Evolutionary conservation across 2,797 vertebrate genomes (phyloP), one percentile per base, ranked within the genome.

Genomic region (Tapera naevia): DNA sequence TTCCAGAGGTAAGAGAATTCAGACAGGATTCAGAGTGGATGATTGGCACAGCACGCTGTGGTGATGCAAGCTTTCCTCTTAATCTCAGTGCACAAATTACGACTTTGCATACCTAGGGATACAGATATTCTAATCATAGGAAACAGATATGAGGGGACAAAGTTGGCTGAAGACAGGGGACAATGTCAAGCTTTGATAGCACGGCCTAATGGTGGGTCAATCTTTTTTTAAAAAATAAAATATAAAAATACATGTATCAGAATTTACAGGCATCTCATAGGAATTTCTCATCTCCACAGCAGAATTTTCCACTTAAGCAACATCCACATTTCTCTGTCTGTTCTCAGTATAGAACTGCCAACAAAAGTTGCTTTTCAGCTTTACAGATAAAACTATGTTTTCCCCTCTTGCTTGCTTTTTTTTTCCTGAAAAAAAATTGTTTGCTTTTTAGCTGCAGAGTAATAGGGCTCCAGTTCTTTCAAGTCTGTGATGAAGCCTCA

Each of bases 281-380:
- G 54, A 84, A 61, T 57, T 56, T 87, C 69, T 80, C 17, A 8
- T 57, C 35, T 74, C 46, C 71, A 41, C 66, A 72, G 56, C 69
- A 94, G 80, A 86, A 84, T 84, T 88, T 64, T 73, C 62, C 79
- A 82, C 73, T 79, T 89, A 7, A 83, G 80, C 80, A 94, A 93
- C 43, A 75, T 13, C 62, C 46, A 70, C 78, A 65, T 86, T 79
- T 91, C 69, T 82, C 37, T 69, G 45, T 67, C 57, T 83, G 46
- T 70, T 76, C 81, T 92, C 69, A 70, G 65, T 12, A 21, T 57
- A 69, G 80, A 86, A 74, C 54, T 80, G 80, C 71, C 73, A 94
- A 80, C 82, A 86, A 90, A 90, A 93, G 58, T 70, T 60, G 69
- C 39, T 84, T 91, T 88, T 88, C 80, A 71, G 79, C 57, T 87